Evolutionary conservation across 2,113 vertebrate genomes (phyloP).

Genomic region (Lepus europaeus): DNA sequence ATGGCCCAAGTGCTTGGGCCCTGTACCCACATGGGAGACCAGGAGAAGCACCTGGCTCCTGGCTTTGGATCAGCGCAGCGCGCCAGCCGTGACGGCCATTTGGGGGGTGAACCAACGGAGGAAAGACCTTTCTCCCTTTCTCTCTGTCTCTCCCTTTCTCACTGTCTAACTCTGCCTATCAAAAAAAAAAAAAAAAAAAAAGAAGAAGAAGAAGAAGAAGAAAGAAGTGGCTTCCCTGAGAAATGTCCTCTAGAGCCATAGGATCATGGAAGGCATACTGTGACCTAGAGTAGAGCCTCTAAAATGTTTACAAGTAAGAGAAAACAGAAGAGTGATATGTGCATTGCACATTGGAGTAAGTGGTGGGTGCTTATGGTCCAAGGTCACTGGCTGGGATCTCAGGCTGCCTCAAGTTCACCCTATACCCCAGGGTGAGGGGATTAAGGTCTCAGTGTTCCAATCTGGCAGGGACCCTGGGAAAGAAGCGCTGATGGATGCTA

Average conservation of each 20-base stretch:
- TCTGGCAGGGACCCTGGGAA: background rate
- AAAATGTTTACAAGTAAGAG: background rate
- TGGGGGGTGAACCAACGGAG: too few species aligned
- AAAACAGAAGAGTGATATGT: background rate
- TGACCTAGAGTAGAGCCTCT: background rate
- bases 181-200: too few species aligned
- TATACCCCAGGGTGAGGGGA: background rate
- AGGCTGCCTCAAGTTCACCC: background rate
- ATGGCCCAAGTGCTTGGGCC: too few species aligned
- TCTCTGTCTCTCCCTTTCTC: too few species aligned
- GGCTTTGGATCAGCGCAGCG: too few species aligned
- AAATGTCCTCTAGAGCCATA: background rate
- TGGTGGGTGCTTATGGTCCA: background rate
- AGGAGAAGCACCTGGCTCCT: too few species aligned
- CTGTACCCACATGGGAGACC: too few species aligned
- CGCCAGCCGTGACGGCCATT: too few species aligned
- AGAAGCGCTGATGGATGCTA: background rate
- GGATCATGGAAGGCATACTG: background rate
- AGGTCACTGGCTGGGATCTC: background rate
- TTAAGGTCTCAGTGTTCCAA: accelerated
- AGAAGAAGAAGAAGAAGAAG: too few species aligned
- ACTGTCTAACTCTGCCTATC: too few species aligned
- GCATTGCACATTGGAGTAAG: background rate
- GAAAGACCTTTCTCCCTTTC: too few species aligned
- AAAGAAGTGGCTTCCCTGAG: background rate